A percentile compares a stretch with the other conserved stretches of the same genome.
Evolutionary conservation across 2,888 invertebrate genomes (phyloP).

Genomic region (Spialia ferax): DNA sequence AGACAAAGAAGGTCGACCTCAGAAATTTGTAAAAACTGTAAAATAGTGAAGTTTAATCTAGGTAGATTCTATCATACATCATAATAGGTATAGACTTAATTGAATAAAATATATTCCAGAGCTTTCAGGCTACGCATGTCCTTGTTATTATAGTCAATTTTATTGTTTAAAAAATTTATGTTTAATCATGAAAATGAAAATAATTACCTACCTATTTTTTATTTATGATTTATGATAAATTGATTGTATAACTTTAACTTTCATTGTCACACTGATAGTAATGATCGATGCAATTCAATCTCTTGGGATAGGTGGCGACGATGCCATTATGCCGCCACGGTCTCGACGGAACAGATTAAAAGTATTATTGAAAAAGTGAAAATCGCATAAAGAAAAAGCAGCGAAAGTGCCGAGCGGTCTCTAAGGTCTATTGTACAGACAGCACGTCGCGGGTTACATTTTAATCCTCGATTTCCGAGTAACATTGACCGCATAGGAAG

Average conservation of each 20-base stretch:
- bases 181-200: too few relatives aligned
- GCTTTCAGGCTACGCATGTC: too few relatives aligned
- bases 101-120: too few relatives aligned
- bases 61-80: too few relatives aligned
- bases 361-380: slow-evolving; percentile 76
- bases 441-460: slow-evolving; percentile 73
- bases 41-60: too few relatives aligned
- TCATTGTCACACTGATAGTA: slow-evolving; percentile 2
- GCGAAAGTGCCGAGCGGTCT: slow-evolving; percentile 77
- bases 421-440: slow-evolving; percentile 72
- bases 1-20: too few relatives aligned
- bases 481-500: slow-evolving; percentile 21
- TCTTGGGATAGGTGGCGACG: slow-evolving; percentile 54
- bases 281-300: slow-evolving; percentile 53
- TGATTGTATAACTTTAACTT: not conserved
- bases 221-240: too few relatives aligned
- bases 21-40: too few relatives aligned
- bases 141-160: too few relatives aligned
- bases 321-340: slow-evolving; percentile 49
- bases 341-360: slow-evolving; percentile 40
- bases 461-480: slow-evolving; percentile 61
- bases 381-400: slow-evolving; percentile 75
- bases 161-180: too few relatives aligned
- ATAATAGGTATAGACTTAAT: too few relatives aligned
- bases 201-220: too few relatives aligned